Conservation (phyloP, 2,113 vertebrate species). For the Nannobrachium achirus region DNA sequence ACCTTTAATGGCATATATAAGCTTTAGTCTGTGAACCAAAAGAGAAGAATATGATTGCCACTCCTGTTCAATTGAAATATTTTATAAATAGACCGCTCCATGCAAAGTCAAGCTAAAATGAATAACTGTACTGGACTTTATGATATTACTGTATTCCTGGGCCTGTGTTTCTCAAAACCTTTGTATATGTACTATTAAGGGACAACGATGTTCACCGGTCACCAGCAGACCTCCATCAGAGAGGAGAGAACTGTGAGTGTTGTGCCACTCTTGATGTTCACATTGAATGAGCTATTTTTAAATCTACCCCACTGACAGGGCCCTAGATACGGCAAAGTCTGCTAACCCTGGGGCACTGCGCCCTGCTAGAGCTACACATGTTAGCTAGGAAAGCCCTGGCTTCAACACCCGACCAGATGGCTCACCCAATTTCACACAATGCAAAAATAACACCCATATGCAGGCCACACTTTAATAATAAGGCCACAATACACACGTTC, state of each 20-base stretch:
- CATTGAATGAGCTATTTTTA: conserved; percentile 68
- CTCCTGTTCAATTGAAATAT: no score
- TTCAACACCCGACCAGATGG: conserved; percentile 40
- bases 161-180: neutral
- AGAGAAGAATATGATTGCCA: no score
- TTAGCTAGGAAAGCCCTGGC: conserved; percentile 5
- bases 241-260: conserved; percentile 4
- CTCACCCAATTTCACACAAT: conserved; percentile 19
- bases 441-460: conserved; percentile 2
- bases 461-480: neutral
- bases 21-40: no score
- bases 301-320: conserved; percentile 62
- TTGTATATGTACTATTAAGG: no score
- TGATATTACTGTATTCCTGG: neutral
- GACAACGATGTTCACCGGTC: neutral
- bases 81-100: neutral
- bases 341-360: conserved; percentile 44
- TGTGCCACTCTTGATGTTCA: conserved; percentile 37
- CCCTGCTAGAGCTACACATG: conserved; percentile 29
- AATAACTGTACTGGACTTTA: neutral
- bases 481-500: neutral
- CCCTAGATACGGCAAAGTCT: conserved; percentile 56
- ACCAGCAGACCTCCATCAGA: neutral
- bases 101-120: neutral
- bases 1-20: no score